These are phyloP conservation scores for Ypsolopha sequella DNA, from an alignment of 2,888 invertebrate genomes.

Conservation along the genomic window DNA sequence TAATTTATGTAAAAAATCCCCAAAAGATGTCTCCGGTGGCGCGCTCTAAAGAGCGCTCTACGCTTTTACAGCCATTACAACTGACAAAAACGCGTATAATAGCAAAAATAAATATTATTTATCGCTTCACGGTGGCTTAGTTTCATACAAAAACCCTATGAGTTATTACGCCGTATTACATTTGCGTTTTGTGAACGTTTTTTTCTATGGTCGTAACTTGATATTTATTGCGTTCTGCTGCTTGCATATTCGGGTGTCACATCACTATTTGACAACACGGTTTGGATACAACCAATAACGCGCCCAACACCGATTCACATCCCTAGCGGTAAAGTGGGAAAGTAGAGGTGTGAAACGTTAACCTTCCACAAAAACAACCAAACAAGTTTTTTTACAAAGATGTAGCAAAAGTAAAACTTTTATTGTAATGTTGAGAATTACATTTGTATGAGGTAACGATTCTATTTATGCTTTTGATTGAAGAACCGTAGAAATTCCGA, in stretches of 20 bases:
- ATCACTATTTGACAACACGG: constrained; percentile 25
- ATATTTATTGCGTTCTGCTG: constrained; percentile 65
- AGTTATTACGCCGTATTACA: constrained; percentile 63
- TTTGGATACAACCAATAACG: too few species aligned
- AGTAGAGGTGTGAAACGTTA: too few species aligned
- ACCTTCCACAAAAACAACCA: too few species aligned
- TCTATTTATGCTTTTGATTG: constrained; percentile 20
- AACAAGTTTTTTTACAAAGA: too few species aligned
- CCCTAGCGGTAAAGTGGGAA: too few species aligned
- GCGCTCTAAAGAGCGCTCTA: constrained; percentile 26
- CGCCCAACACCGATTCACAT: too few species aligned
- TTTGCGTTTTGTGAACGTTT: constrained; percentile 60
- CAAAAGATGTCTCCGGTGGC: constrained; percentile 17
- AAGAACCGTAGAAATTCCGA: constrained; percentile 23
- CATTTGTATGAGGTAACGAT: constrained; percentile 9
- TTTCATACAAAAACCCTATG: constrained; percentile 65
- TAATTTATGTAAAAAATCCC: not conserved
- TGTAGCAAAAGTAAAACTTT: not conserved
- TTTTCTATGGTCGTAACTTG: constrained; percentile 63
- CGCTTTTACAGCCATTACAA: constrained; percentile 59
- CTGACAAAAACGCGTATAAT: constrained; percentile 69
- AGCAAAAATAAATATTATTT: constrained; percentile 71
- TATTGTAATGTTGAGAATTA: not conserved
- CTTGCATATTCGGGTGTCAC: constrained; percentile 60
- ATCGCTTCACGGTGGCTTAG: constrained; percentile 70